Percentiles rank a stretch among this genome's conserved stretches.
These are phyloP conservation scores for Leptonema lineaticorne DNA, from an alignment of 1,140 invertebrate species.

Conservation along the genomic window DNA sequence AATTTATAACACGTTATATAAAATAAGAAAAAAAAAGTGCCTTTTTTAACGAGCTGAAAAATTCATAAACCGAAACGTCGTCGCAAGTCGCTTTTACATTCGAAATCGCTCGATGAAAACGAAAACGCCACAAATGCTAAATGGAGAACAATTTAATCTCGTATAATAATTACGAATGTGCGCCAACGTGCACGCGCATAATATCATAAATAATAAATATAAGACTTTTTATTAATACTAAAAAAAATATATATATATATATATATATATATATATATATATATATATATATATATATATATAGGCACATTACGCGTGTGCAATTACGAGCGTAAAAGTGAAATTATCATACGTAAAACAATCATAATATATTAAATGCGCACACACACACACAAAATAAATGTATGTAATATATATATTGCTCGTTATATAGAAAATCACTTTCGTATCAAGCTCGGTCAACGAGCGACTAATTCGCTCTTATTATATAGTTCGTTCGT, in stretches of 20 bases:
- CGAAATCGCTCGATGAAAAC: too few species aligned
- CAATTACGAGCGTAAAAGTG: constrained; percentile 11
- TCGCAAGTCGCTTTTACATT: too few species aligned
- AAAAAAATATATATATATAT: neutral
- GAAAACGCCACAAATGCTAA: too few species aligned
- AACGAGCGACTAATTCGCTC: constrained; percentile 21
- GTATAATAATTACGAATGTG: too few species aligned
- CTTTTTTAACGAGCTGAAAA: too few species aligned
- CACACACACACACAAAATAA: neutral
- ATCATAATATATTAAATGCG: too few species aligned
- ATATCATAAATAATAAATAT: neutral
- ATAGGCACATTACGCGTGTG: neutral
- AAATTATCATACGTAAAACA: constrained; percentile 18
- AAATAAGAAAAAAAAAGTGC: too few species aligned
- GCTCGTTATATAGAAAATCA: neutral
- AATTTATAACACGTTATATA: too few species aligned
- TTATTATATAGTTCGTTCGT: constrained; percentile 12
- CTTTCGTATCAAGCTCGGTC: constrained; percentile 23
- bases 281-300: neutral
- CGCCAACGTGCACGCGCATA: neutral
- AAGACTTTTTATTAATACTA: neutral
- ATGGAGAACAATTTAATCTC: too few species aligned
- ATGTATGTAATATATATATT: constrained; percentile 14
- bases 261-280: neutral
- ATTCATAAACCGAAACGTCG: too few species aligned